Conservation (phyloP, 2,113 vertebrate species). For the Seriola aureovittata region DNA sequence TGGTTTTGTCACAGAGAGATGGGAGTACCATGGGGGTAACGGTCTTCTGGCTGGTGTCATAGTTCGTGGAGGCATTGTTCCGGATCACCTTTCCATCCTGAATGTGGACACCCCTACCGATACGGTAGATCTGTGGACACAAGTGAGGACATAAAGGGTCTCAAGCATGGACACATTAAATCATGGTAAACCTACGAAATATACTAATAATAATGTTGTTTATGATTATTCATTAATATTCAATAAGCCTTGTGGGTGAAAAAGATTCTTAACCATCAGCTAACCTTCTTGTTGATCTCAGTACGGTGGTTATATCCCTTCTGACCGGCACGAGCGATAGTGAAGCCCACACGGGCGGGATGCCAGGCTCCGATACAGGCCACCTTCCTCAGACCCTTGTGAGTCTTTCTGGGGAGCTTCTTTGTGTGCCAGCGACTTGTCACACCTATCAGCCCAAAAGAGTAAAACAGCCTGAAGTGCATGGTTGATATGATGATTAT, state of each 20-base stretch:
- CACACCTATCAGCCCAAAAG: slow-evolving; percentile 85
- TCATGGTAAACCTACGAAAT: background rate
- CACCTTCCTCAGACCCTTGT: slow-evolving; percentile 95
- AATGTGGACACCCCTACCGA: slow-evolving; percentile 91
- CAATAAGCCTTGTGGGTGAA: background rate
- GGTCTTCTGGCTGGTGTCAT: slow-evolving; percentile 94
- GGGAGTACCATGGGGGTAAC: slow-evolving; percentile 92
- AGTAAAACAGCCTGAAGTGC: background rate
- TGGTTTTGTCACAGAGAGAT: background rate
- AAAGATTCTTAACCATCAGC: background rate
- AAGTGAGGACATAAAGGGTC: slow-evolving; percentile 1
- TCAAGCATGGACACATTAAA: background rate
- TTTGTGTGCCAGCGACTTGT: slow-evolving; percentile 97
- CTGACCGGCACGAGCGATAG: slow-evolving; percentile 94
- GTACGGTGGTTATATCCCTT: slow-evolving; percentile 98
- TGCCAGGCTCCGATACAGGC: slow-evolving; percentile 98
- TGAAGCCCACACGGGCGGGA: slow-evolving; percentile 93
- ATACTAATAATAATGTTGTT: background rate
- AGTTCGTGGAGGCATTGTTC: slow-evolving; percentile 94
- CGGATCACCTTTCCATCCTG: slow-evolving; percentile 95
- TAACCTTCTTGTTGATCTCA: slow-evolving; percentile 97
- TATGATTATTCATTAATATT: background rate
- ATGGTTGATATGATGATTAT: background rate
- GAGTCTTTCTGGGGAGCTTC: slow-evolving; percentile 97
- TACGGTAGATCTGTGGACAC: slow-evolving; percentile 90